A percentile compares a stretch with the other conserved stretches of the same genome.
Evolutionary conservation across 1,140 invertebrate genomes (phyloP).

Genomic region (Temnothorax longispinosus): DNA sequence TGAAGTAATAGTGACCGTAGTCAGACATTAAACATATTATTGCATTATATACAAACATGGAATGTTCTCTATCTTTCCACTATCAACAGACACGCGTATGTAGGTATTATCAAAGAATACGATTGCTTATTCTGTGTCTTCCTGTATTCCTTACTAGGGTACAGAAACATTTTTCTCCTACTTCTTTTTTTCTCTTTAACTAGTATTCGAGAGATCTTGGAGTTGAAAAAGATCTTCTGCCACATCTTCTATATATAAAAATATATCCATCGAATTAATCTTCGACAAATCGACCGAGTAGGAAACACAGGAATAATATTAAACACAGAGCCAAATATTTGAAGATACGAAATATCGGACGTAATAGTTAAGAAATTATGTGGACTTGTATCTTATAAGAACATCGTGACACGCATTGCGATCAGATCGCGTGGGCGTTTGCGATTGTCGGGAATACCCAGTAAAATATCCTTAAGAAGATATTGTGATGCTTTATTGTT

Average conservation of each 20-base stretch:
- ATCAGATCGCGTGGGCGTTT: constrained; percentile 44
- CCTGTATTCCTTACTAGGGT: constrained; percentile 21
- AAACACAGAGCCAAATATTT: constrained; percentile 24
- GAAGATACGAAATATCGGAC: constrained; percentile 13
- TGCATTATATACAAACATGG: constrained; percentile 41
- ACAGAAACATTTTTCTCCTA: constrained; percentile 15
- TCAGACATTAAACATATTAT: constrained; percentile 58
- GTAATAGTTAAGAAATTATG: constrained; percentile 27
- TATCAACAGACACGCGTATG: constrained; percentile 55
- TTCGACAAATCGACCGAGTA: not conserved
- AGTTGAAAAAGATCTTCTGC: not conserved
- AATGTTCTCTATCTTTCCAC: constrained; percentile 39
- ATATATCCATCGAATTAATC: constrained; percentile 27
- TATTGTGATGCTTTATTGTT: constrained; percentile 74
- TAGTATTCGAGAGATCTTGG: not conserved
- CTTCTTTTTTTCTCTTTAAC: not conserved
- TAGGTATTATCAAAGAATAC: constrained; percentile 55
- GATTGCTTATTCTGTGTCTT: constrained; percentile 47
- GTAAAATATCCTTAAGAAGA: constrained; percentile 65
- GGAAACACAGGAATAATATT: not conserved
- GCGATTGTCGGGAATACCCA: constrained; percentile 26
- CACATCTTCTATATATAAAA: not conserved
- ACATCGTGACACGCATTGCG: not conserved
- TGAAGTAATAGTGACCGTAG: constrained; percentile 55
- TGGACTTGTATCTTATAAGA: constrained; percentile 23